Evolutionary conservation across 1,140 invertebrate genomes (phyloP), one percentile per base, ranked within the genome.

Genomic region (Drepana arcuata): DNA sequence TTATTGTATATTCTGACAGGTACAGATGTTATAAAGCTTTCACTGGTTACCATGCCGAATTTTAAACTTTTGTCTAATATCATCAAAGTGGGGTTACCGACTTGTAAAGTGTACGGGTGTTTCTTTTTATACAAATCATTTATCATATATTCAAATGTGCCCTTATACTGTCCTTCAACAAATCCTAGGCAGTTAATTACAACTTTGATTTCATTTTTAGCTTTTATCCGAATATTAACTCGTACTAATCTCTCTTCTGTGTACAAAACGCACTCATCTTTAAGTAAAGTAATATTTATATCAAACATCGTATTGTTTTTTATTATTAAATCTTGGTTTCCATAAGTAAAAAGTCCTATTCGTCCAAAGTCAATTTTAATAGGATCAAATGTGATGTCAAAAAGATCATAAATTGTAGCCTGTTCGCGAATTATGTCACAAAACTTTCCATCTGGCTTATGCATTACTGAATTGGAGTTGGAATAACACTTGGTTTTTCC

Each of bases 21-120:
- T 10, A 71, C 63, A 3, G 73, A 72, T 4, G 64, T 66, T 0
- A 75, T 33, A 49, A 79, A 82, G 40, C 48, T 54, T 52, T 82
- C 78, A 14, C 44, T 62, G 15, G 71, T 74, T 5, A 75, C 62
- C 74, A 82, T 82, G 2, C 78, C 78, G 49, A 82, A 79, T 38
- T 79, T 82, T 32, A 82, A 57, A 36, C 16, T 44, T 41, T 65
- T 72, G n/a, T 81, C 74, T 34, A 50, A 47, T 11, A 77, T 15
- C 44, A 57, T 60, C 16, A 81, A 41, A 14, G 45, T 50, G 2
- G 77, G 72, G 45, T 55, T 69, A n/a, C 58, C 56, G 2, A 77
- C 56, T 57, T 70, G 43, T 29, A 75, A 38, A 16, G 14, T 44
- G 31, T 77, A 81, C 11, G 45, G 36, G 50, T 75, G 68, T 49